Evolutionary conservation across 2,113 vertebrate species (phyloP).

Genomic region (Tychaedon coryphoeus): DNA sequence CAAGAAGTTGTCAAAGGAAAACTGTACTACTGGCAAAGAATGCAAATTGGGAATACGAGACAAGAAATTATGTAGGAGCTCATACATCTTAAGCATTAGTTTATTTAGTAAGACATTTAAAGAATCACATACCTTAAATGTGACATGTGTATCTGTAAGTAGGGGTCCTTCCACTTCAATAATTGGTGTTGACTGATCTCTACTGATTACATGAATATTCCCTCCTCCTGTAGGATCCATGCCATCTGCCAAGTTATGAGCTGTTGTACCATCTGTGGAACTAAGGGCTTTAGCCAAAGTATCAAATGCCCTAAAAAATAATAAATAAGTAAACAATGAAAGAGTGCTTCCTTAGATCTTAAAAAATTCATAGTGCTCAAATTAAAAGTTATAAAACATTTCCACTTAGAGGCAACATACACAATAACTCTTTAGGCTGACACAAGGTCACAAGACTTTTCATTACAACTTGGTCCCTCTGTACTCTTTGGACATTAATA

Average conservation of each 20-base stretch:
- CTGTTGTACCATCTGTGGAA: slow-evolving; percentile 79
- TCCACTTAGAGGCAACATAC: neutral
- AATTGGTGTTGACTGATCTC: slow-evolving; percentile 94
- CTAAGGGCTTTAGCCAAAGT: slow-evolving; percentile 98
- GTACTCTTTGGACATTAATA: neutral
- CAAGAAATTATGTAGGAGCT: neutral
- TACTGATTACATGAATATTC: slow-evolving; percentile 93
- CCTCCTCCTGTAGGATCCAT: slow-evolving; percentile 81
- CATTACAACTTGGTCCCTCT: neutral
- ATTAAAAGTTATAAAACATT: neutral
- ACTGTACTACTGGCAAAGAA: neutral
- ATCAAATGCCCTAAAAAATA: slow-evolving; percentile 89
- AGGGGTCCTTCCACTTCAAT: slow-evolving; percentile 98
- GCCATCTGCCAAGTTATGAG: slow-evolving; percentile 80
- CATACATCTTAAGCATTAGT: neutral
- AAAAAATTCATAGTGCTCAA: neutral
- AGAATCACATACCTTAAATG: slow-evolving; percentile 85
- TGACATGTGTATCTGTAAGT: slow-evolving; percentile 95
- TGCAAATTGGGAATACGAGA: neutral
- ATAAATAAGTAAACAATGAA: neutral
- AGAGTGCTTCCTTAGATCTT: neutral
- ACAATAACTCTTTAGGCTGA: neutral
- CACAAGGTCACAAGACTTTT: neutral
- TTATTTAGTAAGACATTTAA: neutral
- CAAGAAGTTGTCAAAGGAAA: neutral